Percentiles rank a stretch among this genome's conserved stretches.
phyloP scores from a whole-genome alignment of 1,140 invertebrate genomes.

The Argopecten irradians region DNA sequence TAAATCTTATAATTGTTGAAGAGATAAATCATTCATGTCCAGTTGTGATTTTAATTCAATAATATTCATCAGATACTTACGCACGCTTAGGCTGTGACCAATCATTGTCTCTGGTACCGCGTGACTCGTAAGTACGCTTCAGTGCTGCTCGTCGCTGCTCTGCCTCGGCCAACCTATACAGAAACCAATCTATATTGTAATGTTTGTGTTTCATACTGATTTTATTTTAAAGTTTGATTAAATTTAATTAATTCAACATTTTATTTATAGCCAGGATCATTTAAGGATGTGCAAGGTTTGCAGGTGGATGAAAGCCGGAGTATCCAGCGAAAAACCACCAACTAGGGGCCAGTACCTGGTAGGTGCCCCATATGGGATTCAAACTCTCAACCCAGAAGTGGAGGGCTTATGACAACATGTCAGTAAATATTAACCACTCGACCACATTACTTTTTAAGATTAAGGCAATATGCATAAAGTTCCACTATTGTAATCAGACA shows the following conservation, averaged over 20 bases:
- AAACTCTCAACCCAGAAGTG: too few species aligned
- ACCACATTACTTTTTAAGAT: neutral
- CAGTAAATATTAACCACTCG: neutral
- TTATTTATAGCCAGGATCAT: too few species aligned
- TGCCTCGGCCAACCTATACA: neutral
- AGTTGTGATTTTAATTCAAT: neutral
- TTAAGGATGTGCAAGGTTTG: too few species aligned
- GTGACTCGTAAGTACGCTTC: slow-evolving; percentile 61
- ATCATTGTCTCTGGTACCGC: slow-evolving; percentile 45
- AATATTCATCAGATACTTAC: slow-evolving; percentile 37
- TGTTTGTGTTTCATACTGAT: neutral
- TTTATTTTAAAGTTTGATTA: neutral
- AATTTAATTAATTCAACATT: neutral
- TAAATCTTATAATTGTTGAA: neutral
- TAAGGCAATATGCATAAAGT: neutral
- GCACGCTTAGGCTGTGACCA: slow-evolving; percentile 55
- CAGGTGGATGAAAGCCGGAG: too few species aligned
- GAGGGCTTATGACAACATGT: too few species aligned
- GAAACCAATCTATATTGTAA: slow-evolving; percentile 37
- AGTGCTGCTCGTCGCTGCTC: slow-evolving; percentile 54
- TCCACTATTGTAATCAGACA: neutral
- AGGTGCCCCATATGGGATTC: too few species aligned
- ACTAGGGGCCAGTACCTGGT: neutral
- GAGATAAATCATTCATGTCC: neutral
- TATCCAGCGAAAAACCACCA: neutral